Conservation (phyloP, 2,888 invertebrate species). For the Drosophila emarginata region DNA sequence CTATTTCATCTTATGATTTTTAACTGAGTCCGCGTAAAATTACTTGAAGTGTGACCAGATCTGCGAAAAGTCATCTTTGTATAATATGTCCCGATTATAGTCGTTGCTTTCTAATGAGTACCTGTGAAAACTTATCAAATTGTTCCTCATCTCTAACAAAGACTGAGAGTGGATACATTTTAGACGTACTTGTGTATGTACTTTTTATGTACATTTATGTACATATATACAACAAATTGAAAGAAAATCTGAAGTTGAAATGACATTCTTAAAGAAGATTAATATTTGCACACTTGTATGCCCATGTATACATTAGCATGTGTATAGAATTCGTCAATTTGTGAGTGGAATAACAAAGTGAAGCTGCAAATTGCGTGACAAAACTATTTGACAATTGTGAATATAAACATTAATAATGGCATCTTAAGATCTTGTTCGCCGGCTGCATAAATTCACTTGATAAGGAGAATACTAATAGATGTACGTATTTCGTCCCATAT, state of each 20-base stretch:
- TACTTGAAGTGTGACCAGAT: too few relatives aligned
- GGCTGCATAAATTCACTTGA: slow-evolving; percentile 23
- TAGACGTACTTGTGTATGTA: slow-evolving; percentile 5
- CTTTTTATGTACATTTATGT: slow-evolving; percentile 7
- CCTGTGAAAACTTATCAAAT: neutral
- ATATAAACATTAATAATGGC: slow-evolving; percentile 8
- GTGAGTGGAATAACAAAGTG: slow-evolving; percentile 2
- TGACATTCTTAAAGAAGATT: neutral
- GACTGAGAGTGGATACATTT: slow-evolving; percentile 8
- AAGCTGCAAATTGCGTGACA: slow-evolving; percentile 1
- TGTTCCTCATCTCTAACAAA: neutral
- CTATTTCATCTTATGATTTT: too few relatives aligned
- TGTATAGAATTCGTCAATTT: neutral
- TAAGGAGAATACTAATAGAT: slow-evolving; percentile 24
- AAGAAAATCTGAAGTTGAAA: neutral
- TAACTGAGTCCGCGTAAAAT: too few relatives aligned
- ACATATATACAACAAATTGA: slow-evolving; percentile 6
- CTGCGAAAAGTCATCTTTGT: too few relatives aligned
- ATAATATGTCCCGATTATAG: neutral
- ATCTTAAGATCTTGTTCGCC: slow-evolving; percentile 21
- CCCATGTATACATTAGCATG: neutral
- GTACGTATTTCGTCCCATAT: slow-evolving; percentile 10
- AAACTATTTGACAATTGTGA: slow-evolving; percentile 5
- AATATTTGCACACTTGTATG: neutral
- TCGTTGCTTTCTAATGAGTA: neutral